Evolutionary conservation across 1,140 invertebrate species (phyloP), one percentile per base, ranked within the genome.

Genomic region (Archegozetes longisetosus): DNA sequence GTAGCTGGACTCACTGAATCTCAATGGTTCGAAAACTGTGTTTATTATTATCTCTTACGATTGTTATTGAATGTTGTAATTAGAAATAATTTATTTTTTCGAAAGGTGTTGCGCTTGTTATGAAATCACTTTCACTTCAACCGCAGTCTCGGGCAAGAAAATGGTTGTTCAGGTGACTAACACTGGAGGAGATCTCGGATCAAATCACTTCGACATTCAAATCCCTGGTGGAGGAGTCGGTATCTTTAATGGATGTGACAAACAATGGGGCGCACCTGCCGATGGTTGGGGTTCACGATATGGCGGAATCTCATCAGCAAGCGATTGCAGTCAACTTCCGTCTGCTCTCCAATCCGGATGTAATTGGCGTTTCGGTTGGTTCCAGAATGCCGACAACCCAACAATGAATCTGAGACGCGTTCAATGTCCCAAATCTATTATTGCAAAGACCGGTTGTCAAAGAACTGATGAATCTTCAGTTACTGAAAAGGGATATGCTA

Each of bases 121-220:
- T 32, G 24, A 62, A 32, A 17, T 61, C 6, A 53, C 24, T 14
- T 61, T 61, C 57, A 61, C 60, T 2, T 20, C 17, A 14, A 26
- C 26, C 4, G 6, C 26, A 28, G 26, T 61, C 13, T 3, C 23
- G 2, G 60, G 60, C 28, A 61, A 61, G 29, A 25, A 46, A 40
- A 2, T 61, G 60, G 55, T 61, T n/a, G 60, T 61, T 25, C 60
- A 61, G 55, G 60, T 62, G 20, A 61, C 58, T 3, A 61, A 61
- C 29, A 61, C 59, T 2, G 60, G 60, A 20, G 60, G 60, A 2
- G 60, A 61, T 53, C 46, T 61, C 2, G 59, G 51, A n/a, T 13
- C 22, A 25, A 61, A 61, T 63, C 60, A 61, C 25, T 61, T 61
- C 32, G 60, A 61, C 29, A 2, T 61, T 23, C 60, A 61, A 61